Base-by-base conservation (phyloP, 2,888 invertebrate species). In the Papilio gigon region DNA sequence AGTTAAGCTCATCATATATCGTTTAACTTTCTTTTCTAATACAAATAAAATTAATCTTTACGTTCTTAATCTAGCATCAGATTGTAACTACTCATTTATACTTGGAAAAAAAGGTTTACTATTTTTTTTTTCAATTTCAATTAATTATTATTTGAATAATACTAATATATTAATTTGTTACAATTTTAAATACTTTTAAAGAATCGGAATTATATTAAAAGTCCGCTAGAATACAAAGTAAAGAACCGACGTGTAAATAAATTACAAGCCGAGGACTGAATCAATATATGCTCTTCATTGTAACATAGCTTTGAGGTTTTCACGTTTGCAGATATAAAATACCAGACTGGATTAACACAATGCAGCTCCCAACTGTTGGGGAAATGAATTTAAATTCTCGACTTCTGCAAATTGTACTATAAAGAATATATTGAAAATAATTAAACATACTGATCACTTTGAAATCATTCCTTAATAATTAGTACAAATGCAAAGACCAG, bases 181-280 rank as follows among this genome's bases (percentile, higher is more conserved):
- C 22, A 47, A 22, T 47, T 47, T 8, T 12, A 22, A 12, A 22
- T 22, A 25, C 14, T 44, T 44, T 6, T n/a, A 20, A 67, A 5
- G 33, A 62, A 33, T 56, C 42, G 4, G 22, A 56, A 67, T 30
- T 47, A 58, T 30, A 9, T 58, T 25, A 9, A 50, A 58, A 40
- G 11, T 30, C 17, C 22, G 12, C 35, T 37, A 47, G 17, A 58
- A 60, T 37, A 42, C 50, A 59, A 64, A 17, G 11, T 50, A 64
- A 50, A 27, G n/a, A 9, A 22, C 25, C 50, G 58, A 64, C 30
- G 64, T 4, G 64, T 65, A 65, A 69, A 65, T 69, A 69, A 69
- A 69, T 69, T 69, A 69, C 68, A 56, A 61, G 33, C 64, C 65
- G 67, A 42, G 50, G 60, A 69, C 53, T 65, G 68, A 69, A 64